Evolutionary conservation across 2,888 invertebrate genomes (phyloP).

Genomic region (Himalopsyche kuldschensis): DNA sequence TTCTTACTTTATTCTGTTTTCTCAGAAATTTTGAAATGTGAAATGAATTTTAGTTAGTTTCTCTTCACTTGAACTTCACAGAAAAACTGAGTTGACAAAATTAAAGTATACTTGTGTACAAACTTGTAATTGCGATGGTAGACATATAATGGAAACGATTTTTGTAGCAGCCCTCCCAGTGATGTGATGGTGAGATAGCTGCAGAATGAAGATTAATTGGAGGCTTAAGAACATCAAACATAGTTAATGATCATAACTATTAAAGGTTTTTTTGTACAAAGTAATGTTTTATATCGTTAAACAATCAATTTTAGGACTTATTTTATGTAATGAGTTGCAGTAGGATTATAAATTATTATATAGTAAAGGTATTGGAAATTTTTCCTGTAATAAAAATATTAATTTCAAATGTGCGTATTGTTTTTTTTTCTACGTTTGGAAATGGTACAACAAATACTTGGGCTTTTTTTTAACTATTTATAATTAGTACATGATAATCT

Average conservation of each 20-base stretch:
- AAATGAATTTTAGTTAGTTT: no score
- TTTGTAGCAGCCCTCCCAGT: neutral
- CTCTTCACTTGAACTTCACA: no score
- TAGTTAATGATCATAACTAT: neutral
- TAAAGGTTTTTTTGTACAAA: neutral
- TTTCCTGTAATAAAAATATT: neutral
- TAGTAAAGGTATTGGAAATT: neutral
- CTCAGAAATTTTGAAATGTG: no score
- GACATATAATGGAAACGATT: neutral
- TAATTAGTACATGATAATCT: no score
- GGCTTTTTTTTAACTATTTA: no score
- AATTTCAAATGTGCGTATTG: neutral
- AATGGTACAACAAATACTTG: no score
- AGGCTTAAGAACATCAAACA: neutral
- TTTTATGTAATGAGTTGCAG: neutral
- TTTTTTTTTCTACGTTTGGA: neutral
- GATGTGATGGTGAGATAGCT: neutral
- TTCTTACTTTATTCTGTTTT: no score
- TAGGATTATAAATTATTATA: neutral
- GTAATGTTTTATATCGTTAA: neutral
- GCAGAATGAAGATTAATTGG: neutral
- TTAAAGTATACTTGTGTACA: no score
- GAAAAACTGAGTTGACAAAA: no score
- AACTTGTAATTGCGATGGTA: neutral
- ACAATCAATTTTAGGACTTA: neutral